These are phyloP conservation scores for Tenebrio molitor DNA, from an alignment of 1,140 invertebrate genomes.

Conservation along the genomic window DNA sequence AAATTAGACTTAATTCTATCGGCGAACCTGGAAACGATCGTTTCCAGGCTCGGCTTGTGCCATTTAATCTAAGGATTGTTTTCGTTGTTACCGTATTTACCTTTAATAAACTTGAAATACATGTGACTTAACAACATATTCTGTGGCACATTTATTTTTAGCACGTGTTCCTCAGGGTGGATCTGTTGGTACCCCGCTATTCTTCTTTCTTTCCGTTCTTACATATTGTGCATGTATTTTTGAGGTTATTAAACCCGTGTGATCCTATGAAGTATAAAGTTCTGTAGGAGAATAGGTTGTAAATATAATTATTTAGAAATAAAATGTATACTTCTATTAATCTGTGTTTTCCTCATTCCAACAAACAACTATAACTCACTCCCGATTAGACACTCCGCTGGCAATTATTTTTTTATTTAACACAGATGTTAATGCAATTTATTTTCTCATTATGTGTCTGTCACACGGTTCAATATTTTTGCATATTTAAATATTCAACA, in stretches of 20 bases:
- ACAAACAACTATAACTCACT: constrained; percentile 15
- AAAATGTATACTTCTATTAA: constrained; percentile 62
- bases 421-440: constrained; percentile 39
- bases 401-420: constrained; percentile 17
- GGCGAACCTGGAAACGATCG: too few species aligned
- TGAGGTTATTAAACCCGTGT: constrained; percentile 60
- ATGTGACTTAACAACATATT: constrained; percentile 50
- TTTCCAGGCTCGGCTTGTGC: constrained; percentile 49
- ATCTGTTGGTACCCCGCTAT: neutral
- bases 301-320: constrained; percentile 62
- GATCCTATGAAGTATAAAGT: constrained; percentile 60
- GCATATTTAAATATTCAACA: constrained; percentile 40
- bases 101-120: constrained; percentile 55
- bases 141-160: constrained; percentile 16
- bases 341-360: constrained; percentile 36
- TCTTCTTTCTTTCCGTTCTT: constrained; percentile 40
- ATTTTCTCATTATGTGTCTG: constrained; percentile 35
- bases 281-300: constrained; percentile 57
- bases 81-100: constrained; percentile 54
- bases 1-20: too few species aligned
- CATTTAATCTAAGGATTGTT: constrained; percentile 53
- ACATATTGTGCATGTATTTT: constrained; percentile 60
- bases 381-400: constrained; percentile 12
- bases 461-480: constrained; percentile 18
- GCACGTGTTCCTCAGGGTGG: constrained; percentile 26